Percentiles rank a stretch among this genome's conserved stretches.
phyloP scores from a whole-genome alignment of 1,140 invertebrate species.

The Drosophila dunni region DNA sequence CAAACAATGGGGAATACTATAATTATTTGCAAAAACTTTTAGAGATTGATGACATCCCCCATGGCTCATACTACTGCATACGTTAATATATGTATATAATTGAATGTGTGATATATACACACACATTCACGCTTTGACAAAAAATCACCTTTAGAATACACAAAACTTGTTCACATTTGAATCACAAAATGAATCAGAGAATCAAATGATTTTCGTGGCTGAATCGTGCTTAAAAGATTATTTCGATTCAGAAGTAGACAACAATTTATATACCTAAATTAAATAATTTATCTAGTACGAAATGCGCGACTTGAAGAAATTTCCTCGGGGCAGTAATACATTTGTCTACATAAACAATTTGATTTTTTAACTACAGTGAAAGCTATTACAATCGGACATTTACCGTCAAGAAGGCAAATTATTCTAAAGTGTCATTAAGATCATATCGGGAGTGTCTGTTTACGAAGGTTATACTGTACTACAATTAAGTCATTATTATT shows the following conservation, averaged over 20 bases:
- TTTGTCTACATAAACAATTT: no score
- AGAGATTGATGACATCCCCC: constrained; percentile 17
- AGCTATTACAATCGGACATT: no score
- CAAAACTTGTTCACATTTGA: constrained; percentile 30
- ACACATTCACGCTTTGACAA: neutral
- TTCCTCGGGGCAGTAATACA: no score
- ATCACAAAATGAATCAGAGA: constrained; percentile 31
- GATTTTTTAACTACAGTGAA: no score
- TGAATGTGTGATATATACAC: neutral
- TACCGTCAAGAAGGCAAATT: no score
- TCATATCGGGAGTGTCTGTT: no score
- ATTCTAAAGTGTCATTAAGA: no score
- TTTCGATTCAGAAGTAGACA: constrained; percentile 36
- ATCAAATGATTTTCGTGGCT: constrained; percentile 7
- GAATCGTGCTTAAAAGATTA: constrained; percentile 24
- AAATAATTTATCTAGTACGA: no score
- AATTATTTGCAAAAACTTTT: constrained; percentile 21
- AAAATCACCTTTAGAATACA: constrained; percentile 14
- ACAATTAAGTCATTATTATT: no score
- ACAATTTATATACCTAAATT: constrained; percentile 16
- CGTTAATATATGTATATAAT: no score
- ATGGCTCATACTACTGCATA: neutral
- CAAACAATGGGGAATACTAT: constrained; percentile 12
- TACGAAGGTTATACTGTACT: no score
- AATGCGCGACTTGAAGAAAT: no score